These are phyloP conservation scores for Gephyroberyx darwinii DNA, from an alignment of 2,797 vertebrate species.

Conservation along the genomic window DNA sequence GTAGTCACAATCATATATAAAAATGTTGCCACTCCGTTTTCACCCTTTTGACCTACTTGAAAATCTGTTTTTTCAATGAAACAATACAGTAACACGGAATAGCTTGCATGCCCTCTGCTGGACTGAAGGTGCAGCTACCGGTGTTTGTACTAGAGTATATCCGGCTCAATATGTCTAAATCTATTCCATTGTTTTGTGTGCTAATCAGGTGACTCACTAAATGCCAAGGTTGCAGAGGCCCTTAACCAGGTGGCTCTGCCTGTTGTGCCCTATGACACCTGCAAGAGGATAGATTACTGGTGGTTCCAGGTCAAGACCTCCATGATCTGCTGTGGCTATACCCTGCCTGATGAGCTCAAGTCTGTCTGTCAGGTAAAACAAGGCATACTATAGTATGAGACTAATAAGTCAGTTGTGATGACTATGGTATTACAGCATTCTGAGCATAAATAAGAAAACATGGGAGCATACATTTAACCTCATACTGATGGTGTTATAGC, in stretches of 20 bases:
- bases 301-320: constrained; percentile 86
- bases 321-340: constrained; percentile 86
- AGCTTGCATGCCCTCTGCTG: constrained; percentile 63
- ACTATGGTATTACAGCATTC: neutral
- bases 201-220: constrained; percentile 74
- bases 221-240: constrained; percentile 75
- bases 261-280: constrained; percentile 79
- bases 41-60: neutral
- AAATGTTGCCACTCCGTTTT: neutral
- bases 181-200: constrained; percentile 15
- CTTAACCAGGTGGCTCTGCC: constrained; percentile 84
- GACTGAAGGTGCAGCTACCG: constrained; percentile 41
- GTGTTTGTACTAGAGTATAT: neutral
- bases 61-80: constrained; percentile 3
- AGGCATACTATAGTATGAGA: neutral
- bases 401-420: neutral
- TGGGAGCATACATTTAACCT: neutral
- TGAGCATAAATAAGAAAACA: neutral
- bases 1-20: neutral
- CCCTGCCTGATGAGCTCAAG: constrained; percentile 82
- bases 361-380: constrained; percentile 83
- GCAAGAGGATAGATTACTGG: constrained; percentile 83
- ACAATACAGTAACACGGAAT: neutral
- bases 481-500: neutral
- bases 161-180: neutral